Conservation (phyloP, 1,140 invertebrate genomes). For the Diplogasteroides magnus region DNA sequence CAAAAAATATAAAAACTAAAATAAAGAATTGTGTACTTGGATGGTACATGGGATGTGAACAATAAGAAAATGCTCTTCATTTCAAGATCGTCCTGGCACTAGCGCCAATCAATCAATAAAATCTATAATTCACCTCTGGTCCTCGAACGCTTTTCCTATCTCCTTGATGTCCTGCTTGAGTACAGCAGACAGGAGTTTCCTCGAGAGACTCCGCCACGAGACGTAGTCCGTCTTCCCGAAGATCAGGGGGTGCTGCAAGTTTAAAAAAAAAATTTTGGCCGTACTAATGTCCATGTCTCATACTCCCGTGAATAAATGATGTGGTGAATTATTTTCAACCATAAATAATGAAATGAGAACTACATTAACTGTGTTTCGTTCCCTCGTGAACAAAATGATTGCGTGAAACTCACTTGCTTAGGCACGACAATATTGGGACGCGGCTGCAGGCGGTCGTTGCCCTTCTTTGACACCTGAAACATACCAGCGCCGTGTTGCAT, state of each 20-base stretch:
- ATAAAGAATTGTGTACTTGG: background rate
- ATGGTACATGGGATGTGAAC: background rate
- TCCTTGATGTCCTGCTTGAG: background rate
- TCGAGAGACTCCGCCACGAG: background rate
- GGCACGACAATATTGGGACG: too few species aligned
- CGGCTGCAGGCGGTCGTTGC: too few species aligned
- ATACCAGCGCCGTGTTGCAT: too few species aligned
- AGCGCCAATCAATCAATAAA: background rate
- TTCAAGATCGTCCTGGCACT: background rate
- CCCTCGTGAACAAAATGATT: too few species aligned
- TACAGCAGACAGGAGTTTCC: background rate
- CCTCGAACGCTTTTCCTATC: background rate
- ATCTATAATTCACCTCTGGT: background rate
- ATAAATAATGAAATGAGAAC: too few species aligned
- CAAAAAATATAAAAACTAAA: background rate
- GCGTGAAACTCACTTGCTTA: too few species aligned
- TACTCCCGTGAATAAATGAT: too few species aligned
- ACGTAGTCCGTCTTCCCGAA: background rate
- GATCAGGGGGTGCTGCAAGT: background rate
- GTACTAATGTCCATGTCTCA: too few species aligned
- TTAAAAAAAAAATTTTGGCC: too few species aligned
- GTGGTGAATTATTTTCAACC: too few species aligned
- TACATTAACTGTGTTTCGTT: too few species aligned
- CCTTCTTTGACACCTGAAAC: too few species aligned
- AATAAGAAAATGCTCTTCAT: background rate